Percentiles rank a stretch among this genome's conserved stretches.
Evolutionary conservation across 1,140 invertebrate species (phyloP).

Genomic region (Drosophila lowei): DNA sequence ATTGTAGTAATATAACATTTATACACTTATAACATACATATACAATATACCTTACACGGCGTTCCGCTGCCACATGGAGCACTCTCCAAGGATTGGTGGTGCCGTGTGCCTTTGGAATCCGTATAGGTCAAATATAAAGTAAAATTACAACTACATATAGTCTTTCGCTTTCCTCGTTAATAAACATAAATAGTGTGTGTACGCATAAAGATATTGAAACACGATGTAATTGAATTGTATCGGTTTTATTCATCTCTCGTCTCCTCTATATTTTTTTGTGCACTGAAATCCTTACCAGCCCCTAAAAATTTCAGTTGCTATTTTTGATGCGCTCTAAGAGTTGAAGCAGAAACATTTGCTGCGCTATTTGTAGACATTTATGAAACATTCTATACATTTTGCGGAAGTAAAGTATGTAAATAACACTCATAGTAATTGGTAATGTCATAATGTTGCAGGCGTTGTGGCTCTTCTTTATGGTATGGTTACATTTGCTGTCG

Average conservation of each 20-base stretch:
- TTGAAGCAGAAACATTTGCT: slow-evolving; percentile 43
- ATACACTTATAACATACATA: slow-evolving; percentile 43
- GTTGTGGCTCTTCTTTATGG: slow-evolving; percentile 30
- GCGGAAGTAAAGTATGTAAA: slow-evolving; percentile 37
- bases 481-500: slow-evolving; percentile 23
- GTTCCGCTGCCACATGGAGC: too few species aligned
- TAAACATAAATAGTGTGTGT: slow-evolving; percentile 42
- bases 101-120: not conserved
- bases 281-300: slow-evolving; percentile 79
- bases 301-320: slow-evolving; percentile 80
- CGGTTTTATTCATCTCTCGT: slow-evolving; percentile 50
- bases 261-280: slow-evolving; percentile 39
- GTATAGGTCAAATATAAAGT: slow-evolving; percentile 35
- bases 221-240: slow-evolving; percentile 46
- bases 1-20: slow-evolving; percentile 24
- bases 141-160: slow-evolving; percentile 61
- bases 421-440: slow-evolving; percentile 49
- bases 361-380: slow-evolving; percentile 60
- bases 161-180: slow-evolving; percentile 60
- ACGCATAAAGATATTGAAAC: slow-evolving; percentile 42
- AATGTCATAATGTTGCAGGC: not conserved
- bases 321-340: slow-evolving; percentile 27
- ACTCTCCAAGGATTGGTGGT: not conserved
- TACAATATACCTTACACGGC: slow-evolving; percentile 21
- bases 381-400: slow-evolving; percentile 63